A percentile compares a stretch with the other conserved stretches of the same genome.
Evolutionary conservation across 2,797 vertebrate genomes (phyloP).

Genomic region (Anguilla anguilla): DNA sequence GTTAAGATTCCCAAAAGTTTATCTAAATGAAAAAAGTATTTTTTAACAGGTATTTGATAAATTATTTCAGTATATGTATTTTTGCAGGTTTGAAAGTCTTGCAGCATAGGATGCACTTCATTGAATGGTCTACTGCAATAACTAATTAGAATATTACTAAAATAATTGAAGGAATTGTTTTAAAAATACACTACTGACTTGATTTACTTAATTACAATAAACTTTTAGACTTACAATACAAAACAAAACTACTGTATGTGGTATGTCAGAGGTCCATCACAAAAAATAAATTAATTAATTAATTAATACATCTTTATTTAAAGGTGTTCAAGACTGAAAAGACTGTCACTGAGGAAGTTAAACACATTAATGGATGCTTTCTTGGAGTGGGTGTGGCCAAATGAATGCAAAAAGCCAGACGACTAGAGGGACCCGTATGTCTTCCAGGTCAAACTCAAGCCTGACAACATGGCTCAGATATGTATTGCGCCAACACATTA

Average conservation of each 20-base stretch:
- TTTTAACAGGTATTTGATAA: too few relatives aligned
- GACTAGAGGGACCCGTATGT: slow-evolving; percentile 51
- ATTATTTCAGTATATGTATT: too few relatives aligned
- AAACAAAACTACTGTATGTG: background rate
- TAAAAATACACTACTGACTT: background rate
- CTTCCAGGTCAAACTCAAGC: slow-evolving; percentile 57
- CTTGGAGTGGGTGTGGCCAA: background rate
- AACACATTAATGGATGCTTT: background rate
- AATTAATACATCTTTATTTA: background rate
- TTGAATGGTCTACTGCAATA: too few relatives aligned
- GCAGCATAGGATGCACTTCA: too few relatives aligned
- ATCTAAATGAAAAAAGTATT: too few relatives aligned
- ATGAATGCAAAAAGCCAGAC: slow-evolving; percentile 32
- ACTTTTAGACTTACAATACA: background rate
- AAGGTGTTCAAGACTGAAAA: background rate
- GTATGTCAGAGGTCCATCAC: too few relatives aligned
- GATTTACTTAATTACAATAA: background rate
- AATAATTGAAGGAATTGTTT: too few relatives aligned
- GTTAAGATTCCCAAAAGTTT: too few relatives aligned
- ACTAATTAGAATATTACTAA: too few relatives aligned
- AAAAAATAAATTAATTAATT: too few relatives aligned
- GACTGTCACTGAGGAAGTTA: background rate
- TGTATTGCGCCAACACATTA: slow-evolving; percentile 41
- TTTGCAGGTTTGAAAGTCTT: too few relatives aligned
- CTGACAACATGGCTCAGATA: slow-evolving; percentile 64